Evolutionary conservation across 23 tunicate species (phyloP), one percentile per base, ranked within the genome.

Genomic region (Corella eumyota): DNA sequence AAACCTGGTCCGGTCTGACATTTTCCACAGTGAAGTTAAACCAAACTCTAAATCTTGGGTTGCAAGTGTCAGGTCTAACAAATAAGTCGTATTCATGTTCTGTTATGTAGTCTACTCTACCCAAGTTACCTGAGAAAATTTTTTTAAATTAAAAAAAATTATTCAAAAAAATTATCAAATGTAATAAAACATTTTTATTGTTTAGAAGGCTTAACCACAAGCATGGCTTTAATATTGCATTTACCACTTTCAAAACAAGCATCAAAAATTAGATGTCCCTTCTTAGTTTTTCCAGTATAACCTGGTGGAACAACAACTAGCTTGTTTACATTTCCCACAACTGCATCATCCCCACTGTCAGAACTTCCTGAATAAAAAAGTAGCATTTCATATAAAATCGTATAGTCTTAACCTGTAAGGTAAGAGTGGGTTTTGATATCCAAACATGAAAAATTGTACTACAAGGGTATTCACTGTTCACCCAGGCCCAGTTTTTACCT

Each of bases 181-280:
- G 48, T 40, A 40, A 40, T 40, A 40, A 9, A 9, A 9, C 15
- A 40, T 40, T 11, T 40, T 40, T 9, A 40, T 40, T 15, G 13
- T 40, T 40, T 40, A 40, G 48, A 11, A 9, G 48, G 48, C 15
- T 11, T 9, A 11, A 11, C 48, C 13, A 9, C 11, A 9, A 40
- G 48, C 15, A 40, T 40, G 11, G 48, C 13, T 9, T 15, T 40
- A 40, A 40, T n/a, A n/a, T n/a, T n/a, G n/a, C n/a, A n/a, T n/a
- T n/a, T n/a, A 84, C 96, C 96, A 48, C 93, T 81, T 71, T 92
- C 98, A 71, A 83, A 92, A 61, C 92, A 82, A 31, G 98, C 98
- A 82, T 92, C 98, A 58, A 92, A 92, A 13, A 82, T 66, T 13
- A 92, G 54, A 60, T 92, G 98, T 0, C 98, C 98, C 33, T 79